A percentile compares a stretch with the other conserved stretches of the same genome.
phyloP scores from a whole-genome alignment of 2,888 invertebrate species.

The Tenthredo livida region DNA sequence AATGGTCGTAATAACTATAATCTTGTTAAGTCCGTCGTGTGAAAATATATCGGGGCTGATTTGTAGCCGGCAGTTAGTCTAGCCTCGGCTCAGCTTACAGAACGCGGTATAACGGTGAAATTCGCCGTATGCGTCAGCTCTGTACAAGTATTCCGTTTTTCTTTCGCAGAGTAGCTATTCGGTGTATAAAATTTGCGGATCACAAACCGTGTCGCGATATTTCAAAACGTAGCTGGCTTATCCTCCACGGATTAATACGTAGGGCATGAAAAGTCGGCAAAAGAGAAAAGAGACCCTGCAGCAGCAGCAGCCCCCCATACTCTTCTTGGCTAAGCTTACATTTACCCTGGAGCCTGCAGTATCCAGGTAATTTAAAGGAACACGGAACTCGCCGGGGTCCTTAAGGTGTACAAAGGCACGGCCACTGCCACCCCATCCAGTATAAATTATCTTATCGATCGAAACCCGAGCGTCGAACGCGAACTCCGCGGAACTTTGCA shows the following conservation, averaged over 20 bases:
- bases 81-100: neutral
- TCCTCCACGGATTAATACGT: too few species aligned
- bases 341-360: neutral
- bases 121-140: neutral
- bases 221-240: too few species aligned
- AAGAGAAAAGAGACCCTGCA: neutral
- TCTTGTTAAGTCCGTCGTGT: slow-evolving; percentile 28
- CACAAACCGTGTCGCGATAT: neutral
- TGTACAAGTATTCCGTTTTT: neutral
- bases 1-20: neutral
- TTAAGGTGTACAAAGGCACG: neutral
- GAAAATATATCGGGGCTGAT: slow-evolving; percentile 11
- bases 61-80: slow-evolving; percentile 27
- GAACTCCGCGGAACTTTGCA: neutral
- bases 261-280: too few species aligned
- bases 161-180: neutral
- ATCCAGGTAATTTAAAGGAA: slow-evolving; percentile 27
- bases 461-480: neutral
- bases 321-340: neutral
- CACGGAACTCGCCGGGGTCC: neutral
- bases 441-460: slow-evolving; percentile 20
- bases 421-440: neutral
- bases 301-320: neutral
- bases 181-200: neutral
- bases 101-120: neutral